phyloP scores from a whole-genome alignment of 2,113 vertebrate genomes.

The Bufo bufo region DNA sequence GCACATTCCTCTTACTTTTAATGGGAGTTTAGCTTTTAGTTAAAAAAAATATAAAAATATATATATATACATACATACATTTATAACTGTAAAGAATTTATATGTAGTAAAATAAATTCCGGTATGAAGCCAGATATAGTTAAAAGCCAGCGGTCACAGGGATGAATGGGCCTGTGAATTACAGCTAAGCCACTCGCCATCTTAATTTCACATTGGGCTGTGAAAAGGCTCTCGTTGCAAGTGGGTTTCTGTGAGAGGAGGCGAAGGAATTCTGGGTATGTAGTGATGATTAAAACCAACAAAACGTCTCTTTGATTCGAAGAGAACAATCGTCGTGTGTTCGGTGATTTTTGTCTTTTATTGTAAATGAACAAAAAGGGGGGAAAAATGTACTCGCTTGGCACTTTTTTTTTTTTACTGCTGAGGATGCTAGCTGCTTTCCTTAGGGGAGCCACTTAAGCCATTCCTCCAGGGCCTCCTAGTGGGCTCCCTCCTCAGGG shows the following conservation, averaged over 20 bases:
- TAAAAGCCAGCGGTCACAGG: conserved; percentile 58
- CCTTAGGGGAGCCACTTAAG: conserved; percentile 12
- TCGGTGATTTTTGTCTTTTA: not conserved
- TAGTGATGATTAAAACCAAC: conserved; percentile 49
- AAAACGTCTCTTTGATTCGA: conserved; percentile 63
- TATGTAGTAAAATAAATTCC: conserved; percentile 38
- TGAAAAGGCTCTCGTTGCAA: conserved; percentile 52
- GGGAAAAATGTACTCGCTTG: conserved; percentile 52
- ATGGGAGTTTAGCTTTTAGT: conserved; percentile 59
- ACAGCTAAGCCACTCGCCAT: conserved; percentile 1
- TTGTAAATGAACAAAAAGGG: conserved; percentile 13
- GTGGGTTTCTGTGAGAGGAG: conserved; percentile 64
- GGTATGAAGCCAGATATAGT: conserved; percentile 46
- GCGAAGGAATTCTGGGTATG: conserved; percentile 64
- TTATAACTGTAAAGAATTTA: conserved; percentile 33
- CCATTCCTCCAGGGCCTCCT: conserved; percentile 3
- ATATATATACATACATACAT: no score
- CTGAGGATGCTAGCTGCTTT: not conserved
- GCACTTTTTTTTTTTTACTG: not conserved
- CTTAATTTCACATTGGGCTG: conserved; percentile 8
- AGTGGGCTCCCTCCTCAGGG: conserved; percentile 7
- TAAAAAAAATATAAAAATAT: no score
- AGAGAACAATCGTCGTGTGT: conserved; percentile 51
- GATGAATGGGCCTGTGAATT: conserved; percentile 58
- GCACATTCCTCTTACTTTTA: conserved; percentile 60